Evolutionary conservation across 2,888 invertebrate genomes (phyloP).

Genomic region (Macrostomum cliftonense): DNA sequence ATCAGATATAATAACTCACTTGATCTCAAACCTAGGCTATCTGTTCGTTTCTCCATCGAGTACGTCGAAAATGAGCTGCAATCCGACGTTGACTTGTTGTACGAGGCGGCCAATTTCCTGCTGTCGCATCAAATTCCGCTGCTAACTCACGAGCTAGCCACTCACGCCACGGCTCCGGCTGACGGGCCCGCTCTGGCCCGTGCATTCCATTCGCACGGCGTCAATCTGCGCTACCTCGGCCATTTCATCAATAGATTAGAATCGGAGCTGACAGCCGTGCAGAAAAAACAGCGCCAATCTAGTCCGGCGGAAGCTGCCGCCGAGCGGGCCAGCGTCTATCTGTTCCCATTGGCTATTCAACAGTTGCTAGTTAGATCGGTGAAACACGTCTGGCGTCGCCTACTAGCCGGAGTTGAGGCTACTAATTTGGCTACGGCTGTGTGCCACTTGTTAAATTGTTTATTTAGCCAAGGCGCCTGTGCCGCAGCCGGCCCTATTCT

Average conservation of each 20-base stretch:
- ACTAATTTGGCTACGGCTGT: constrained; percentile 74
- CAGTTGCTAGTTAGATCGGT: constrained; percentile 71
- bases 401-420: constrained; percentile 72
- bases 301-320: background rate
- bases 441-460: constrained; percentile 86
- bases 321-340: background rate
- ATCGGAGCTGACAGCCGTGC: constrained; percentile 45
- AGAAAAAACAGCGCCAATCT: background rate
- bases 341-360: constrained; percentile 39
- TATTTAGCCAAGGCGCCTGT: constrained; percentile 59
- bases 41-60: too few relatives aligned
- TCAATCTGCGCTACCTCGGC: constrained; percentile 87
- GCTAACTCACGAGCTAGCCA: constrained; percentile 43
- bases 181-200: constrained; percentile 80
- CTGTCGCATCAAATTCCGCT: constrained; percentile 72
- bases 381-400: constrained; percentile 77
- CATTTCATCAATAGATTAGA: constrained; percentile 62
- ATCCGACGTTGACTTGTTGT: constrained; percentile 69
- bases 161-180: constrained; percentile 77
- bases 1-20: too few relatives aligned
- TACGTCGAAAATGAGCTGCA: constrained; percentile 41
- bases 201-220: constrained; percentile 44
- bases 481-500: constrained; percentile 49
- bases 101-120: constrained; percentile 84
- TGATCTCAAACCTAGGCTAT: too few relatives aligned